Percentiles rank a stretch among this genome's conserved stretches.
phyloP scores from a whole-genome alignment of 2,113 vertebrate genomes.

The Zosterops hypoxanthus region DNA sequence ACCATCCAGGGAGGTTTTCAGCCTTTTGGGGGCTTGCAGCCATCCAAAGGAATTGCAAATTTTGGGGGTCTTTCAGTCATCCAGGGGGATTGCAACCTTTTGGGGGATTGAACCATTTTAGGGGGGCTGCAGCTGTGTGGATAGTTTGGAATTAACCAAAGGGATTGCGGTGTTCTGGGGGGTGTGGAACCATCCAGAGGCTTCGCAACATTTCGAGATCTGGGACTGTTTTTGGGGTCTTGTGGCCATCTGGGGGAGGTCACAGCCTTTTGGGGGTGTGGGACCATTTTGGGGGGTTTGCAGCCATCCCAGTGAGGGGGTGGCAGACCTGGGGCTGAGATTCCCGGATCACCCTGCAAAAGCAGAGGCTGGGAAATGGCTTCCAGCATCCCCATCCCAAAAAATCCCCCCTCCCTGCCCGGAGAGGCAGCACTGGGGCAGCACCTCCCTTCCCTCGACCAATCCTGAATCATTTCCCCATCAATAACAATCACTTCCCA shows the following conservation, averaged over 20 bases:
- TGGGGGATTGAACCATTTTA: background rate
- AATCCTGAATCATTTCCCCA: accelerated
- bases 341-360: accelerated
- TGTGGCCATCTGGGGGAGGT: too few relatives aligned
- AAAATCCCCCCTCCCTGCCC: background rate
- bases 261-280: background rate
- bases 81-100: background rate
- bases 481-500: accelerated
- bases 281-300: accelerated
- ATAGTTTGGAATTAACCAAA: too few relatives aligned
- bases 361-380: background rate
- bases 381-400: background rate
- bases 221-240: accelerated
- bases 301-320: accelerated
- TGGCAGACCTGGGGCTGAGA: too few relatives aligned
- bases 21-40: background rate
- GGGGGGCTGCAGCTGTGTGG: accelerated
- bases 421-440: accelerated
- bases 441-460: accelerated
- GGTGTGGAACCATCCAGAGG: background rate
- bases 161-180: background rate
- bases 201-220: background rate
- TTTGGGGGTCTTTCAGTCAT: background rate
- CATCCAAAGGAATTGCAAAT: background rate
- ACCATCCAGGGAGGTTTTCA: background rate